These are phyloP conservation scores for Choristoneura fumiferana DNA, from an alignment of 1,140 invertebrate species.

Conservation along the genomic window DNA sequence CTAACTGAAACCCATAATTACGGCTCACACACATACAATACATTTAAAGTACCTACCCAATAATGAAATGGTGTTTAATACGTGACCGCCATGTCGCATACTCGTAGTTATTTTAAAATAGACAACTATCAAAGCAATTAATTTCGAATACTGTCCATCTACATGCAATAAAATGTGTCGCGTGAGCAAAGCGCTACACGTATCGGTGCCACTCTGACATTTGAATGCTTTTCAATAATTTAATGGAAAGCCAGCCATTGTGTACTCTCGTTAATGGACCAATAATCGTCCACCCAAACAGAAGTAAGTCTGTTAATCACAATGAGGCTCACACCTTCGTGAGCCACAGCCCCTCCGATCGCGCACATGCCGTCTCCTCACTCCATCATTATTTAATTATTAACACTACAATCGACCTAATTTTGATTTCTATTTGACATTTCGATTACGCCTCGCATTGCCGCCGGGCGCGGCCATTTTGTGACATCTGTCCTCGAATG, in stretches of 20 bases:
- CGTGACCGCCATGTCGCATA: constrained; percentile 1
- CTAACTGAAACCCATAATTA: too few species aligned
- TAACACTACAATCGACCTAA: constrained; percentile 76
- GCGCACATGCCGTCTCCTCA: constrained; percentile 40
- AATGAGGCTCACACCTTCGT: constrained; percentile 61
- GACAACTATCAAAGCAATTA: constrained; percentile 14
- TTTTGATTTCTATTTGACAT: constrained; percentile 78
- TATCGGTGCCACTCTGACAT: constrained; percentile 32
- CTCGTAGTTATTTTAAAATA: constrained; percentile 14
- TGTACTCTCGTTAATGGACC: constrained; percentile 67
- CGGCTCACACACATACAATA: too few species aligned
- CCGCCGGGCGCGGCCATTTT: constrained; percentile 66
- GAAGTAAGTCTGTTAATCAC: constrained; percentile 76
- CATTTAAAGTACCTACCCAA: neutral
- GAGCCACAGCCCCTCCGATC: constrained; percentile 34
- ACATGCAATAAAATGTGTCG: constrained; percentile 17
- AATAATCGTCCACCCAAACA: constrained; percentile 74
- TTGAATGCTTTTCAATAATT: constrained; percentile 62
- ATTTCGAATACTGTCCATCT: constrained; percentile 10
- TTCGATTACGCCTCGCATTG: constrained; percentile 63
- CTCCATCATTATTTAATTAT: constrained; percentile 73
- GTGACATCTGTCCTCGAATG: constrained; percentile 76
- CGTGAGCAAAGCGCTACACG: constrained; percentile 2
- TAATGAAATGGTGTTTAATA: constrained; percentile 7
- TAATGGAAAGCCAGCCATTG: constrained; percentile 55